Percentiles rank a stretch among this genome's conserved stretches.
Conservation (phyloP, 2,797 vertebrate genomes). For the Graptemys geographica region DNA sequence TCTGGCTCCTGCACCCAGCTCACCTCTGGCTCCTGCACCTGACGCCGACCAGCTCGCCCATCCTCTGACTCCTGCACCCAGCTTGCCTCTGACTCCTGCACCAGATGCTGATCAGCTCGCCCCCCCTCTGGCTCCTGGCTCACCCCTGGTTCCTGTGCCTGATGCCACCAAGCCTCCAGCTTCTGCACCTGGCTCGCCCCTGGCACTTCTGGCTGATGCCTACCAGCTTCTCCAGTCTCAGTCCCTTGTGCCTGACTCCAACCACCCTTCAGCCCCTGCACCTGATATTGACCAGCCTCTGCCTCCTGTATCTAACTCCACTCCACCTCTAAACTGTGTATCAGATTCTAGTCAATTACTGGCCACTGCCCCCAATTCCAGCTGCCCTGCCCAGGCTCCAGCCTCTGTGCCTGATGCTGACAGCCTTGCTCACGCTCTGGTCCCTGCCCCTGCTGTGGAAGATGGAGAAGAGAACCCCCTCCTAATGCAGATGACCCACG, state of each 20-base stretch:
- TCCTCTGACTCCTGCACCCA: neutral
- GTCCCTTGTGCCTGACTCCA: neutral
- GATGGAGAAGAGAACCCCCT: conserved; percentile 30
- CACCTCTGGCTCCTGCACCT: neutral
- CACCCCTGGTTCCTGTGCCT: neutral
- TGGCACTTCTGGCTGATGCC: neutral
- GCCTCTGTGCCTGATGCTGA: neutral
- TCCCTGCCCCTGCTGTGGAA: neutral
- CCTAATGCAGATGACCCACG: neutral
- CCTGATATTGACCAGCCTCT: neutral
- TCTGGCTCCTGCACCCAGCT: too few species aligned
- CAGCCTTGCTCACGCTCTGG: neutral
- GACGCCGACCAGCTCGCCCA: neutral
- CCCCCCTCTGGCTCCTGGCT: conserved; percentile 14
- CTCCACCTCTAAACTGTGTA: neutral
- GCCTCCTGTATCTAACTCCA: neutral
- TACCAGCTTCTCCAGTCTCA: conserved; percentile 24
- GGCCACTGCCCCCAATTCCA: neutral
- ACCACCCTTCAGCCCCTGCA: neutral
- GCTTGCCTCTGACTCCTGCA: neutral
- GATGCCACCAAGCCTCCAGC: neutral
- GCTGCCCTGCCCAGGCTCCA: neutral
- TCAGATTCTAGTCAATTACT: neutral
- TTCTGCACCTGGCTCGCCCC: neutral
- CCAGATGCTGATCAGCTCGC: neutral